These are phyloP conservation scores for Bombylius discolor DNA, from an alignment of 2,888 invertebrate species.

Conservation along the genomic window DNA sequence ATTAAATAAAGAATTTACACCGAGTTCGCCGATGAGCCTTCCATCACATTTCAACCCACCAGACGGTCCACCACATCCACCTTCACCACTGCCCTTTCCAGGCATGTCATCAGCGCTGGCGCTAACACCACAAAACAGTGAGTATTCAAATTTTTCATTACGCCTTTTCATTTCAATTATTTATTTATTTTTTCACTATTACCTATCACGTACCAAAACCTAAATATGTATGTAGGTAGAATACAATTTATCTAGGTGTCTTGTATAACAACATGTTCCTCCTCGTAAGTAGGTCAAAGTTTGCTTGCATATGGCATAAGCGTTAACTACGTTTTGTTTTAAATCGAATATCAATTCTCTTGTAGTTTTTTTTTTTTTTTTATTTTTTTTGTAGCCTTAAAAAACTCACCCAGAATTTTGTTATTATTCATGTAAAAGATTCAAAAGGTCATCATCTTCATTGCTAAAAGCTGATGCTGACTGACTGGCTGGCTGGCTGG, in stretches of 20 bases:
- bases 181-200: no score
- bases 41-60: slow-evolving; percentile 34
- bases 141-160: slow-evolving; percentile 33
- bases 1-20: slow-evolving; percentile 32
- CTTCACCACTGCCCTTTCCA: slow-evolving; percentile 55
- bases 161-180: no score
- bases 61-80: slow-evolving; percentile 41
- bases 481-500: no score
- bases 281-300: not conserved
- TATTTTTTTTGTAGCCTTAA: not conserved
- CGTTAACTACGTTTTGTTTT: no score
- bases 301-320: not conserved
- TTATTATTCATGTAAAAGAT: not conserved
- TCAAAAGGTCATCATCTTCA: not conserved
- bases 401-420: not conserved
- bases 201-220: no score
- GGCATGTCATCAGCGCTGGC: slow-evolving; percentile 63
- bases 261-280: not conserved
- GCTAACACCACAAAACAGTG: slow-evolving; percentile 70
- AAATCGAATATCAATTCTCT: no score
- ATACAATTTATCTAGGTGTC: no score
- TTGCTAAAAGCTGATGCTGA: not conserved
- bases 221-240: no score
- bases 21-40: slow-evolving; percentile 36
- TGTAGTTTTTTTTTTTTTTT: no score